phyloP scores from a whole-genome alignment of 2,888 invertebrate species.

The Himalopsyche tibetana region DNA sequence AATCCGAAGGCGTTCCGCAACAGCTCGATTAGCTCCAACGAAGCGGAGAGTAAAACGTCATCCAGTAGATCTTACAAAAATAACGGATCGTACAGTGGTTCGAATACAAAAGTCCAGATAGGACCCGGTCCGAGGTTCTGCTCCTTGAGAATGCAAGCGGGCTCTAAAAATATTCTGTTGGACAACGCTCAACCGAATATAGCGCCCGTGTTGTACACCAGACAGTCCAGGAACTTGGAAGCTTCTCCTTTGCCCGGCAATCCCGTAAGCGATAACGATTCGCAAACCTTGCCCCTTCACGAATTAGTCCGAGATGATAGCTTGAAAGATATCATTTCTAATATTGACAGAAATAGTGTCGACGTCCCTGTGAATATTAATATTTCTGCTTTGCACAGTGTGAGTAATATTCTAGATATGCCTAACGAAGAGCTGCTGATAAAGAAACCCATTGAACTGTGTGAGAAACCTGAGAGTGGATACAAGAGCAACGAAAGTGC shows the following conservation, averaged over 20 bases:
- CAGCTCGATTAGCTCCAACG: slow-evolving; percentile 75
- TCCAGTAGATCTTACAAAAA: slow-evolving; percentile 73
- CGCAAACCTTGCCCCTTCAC: slow-evolving; percentile 72
- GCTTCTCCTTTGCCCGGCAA: slow-evolving; percentile 66
- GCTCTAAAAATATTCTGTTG: slow-evolving; percentile 87
- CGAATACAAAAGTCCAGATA: slow-evolving; percentile 72
- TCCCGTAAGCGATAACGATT: slow-evolving; percentile 67
- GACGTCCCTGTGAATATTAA: slow-evolving; percentile 44
- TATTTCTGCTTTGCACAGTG: slow-evolving; percentile 38
- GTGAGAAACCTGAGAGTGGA: slow-evolving; percentile 65
- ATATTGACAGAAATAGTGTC: slow-evolving; percentile 67
- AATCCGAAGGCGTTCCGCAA: slow-evolving; percentile 67
- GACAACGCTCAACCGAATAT: slow-evolving; percentile 86
- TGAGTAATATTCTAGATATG: slow-evolving; percentile 62
- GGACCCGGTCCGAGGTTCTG: slow-evolving; percentile 85
- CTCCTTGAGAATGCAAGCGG: slow-evolving; percentile 85
- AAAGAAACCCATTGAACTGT: slow-evolving; percentile 61
- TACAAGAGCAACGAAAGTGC: slow-evolving; percentile 65
- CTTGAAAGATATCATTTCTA: slow-evolving; percentile 69
- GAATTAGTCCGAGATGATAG: slow-evolving; percentile 72
- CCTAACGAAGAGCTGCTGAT: slow-evolving; percentile 63
- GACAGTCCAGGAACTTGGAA: slow-evolving; percentile 77
- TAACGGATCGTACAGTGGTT: slow-evolving; percentile 75
- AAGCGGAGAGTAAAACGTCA: slow-evolving; percentile 74
- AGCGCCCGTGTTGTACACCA: slow-evolving; percentile 84